phyloP scores from a whole-genome alignment of 1,140 invertebrate species.

The Colletes latitarsis region DNA sequence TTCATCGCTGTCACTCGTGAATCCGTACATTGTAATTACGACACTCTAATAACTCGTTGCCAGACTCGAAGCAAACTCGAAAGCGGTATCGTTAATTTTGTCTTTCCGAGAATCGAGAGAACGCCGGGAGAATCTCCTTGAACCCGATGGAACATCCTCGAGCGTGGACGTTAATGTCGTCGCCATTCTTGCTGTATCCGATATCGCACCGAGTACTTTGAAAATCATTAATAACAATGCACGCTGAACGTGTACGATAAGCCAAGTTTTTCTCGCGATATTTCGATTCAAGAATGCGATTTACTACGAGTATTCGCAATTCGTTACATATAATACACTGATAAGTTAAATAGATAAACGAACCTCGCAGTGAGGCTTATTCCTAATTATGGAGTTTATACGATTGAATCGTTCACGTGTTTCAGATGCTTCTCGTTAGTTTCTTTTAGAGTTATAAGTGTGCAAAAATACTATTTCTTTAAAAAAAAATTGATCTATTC shows the following conservation, averaged over 20 bases:
- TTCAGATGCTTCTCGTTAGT: no score
- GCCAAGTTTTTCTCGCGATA: no score
- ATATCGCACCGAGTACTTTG: neutral
- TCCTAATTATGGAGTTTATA: no score
- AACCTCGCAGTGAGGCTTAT: no score
- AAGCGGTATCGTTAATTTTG: slow-evolving; percentile 62
- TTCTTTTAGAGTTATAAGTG: no score
- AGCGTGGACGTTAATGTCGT: slow-evolving; percentile 40
- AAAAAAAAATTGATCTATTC: no score
- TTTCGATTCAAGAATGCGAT: no score
- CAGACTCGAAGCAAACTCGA: slow-evolving; percentile 33
- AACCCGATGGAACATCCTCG: slow-evolving; percentile 52
- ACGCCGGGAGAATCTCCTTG: slow-evolving; percentile 44
- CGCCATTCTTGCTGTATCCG: slow-evolving; percentile 1
- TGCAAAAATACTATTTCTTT: no score
- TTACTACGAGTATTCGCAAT: no score
- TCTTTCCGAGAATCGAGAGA: slow-evolving; percentile 62
- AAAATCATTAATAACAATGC: neutral
- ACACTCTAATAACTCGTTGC: slow-evolving; percentile 58
- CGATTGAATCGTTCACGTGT: no score
- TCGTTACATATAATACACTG: no score
- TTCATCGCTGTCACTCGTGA: slow-evolving; percentile 50
- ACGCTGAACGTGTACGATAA: neutral
- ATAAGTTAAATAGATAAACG: no score
- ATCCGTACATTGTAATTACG: slow-evolving; percentile 64